Conservation (phyloP, 2,113 vertebrate species). For the Genyomyrus donnyi region DNA sequence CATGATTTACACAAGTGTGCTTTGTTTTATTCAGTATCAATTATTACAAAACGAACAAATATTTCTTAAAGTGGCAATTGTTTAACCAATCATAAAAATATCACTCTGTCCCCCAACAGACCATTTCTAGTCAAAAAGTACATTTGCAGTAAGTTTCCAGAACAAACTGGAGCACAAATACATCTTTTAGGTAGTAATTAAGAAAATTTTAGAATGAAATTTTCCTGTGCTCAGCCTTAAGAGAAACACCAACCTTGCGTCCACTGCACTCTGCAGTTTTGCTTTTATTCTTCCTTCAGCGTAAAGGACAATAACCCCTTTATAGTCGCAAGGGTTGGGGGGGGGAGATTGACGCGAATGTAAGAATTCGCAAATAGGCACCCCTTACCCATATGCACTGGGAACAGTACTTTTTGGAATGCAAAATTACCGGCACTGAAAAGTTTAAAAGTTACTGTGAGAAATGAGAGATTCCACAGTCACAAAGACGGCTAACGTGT, state of each 20-base stretch:
- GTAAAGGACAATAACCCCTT: background rate
- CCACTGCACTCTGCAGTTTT: background rate
- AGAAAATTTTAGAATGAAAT: background rate
- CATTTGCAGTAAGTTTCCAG: background rate
- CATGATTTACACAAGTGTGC: too few species aligned
- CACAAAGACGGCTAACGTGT: too few species aligned
- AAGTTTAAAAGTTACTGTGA: too few species aligned
- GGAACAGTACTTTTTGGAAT: too few species aligned
- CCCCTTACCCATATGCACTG: background rate
- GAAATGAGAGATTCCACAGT: too few species aligned
- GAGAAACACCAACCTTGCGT: background rate
- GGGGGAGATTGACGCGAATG: background rate
- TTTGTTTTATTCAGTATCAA: too few species aligned
- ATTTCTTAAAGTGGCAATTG: too few species aligned
- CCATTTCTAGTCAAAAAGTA: background rate
- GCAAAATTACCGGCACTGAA: too few species aligned
- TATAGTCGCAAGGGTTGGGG: background rate
- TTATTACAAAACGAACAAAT: too few species aligned
- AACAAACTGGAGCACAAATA: background rate
- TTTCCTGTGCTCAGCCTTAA: background rate
- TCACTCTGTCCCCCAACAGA: background rate
- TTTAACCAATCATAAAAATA: background rate
- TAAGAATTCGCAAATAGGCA: background rate
- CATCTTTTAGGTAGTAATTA: background rate
- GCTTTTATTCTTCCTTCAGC: background rate